Evolutionary conservation across 2,888 invertebrate genomes (phyloP), one percentile per base, ranked within the genome.

Genomic region (Dryobota labecula): DNA sequence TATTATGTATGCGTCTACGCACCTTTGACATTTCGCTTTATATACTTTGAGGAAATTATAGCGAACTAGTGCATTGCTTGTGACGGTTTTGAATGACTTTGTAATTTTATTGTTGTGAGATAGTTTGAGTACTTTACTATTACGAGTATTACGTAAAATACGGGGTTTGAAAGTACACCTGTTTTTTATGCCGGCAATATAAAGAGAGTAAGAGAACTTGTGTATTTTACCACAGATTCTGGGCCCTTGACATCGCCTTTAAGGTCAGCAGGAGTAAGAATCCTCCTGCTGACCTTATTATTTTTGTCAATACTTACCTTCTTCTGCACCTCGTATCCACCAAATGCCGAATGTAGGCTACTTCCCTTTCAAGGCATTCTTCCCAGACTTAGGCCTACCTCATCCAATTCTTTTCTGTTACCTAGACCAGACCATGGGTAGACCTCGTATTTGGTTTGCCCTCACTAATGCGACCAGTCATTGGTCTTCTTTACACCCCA

Each of bases 1-100:
- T 84, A 74, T 85, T 79, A 81, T 72, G 49, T 80, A 83, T 89
- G 93, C 93, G 92, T 87, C 36, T 51, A 85, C 92, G 91, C 94
- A 93, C 87, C 89, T 90, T 89, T 91, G 90, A 89, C 88, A 86
- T 87, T 86, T 83, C 77, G 41, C 1, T 43, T 64, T 76, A 80
- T 82, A 65, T 83, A 66, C 76, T 83, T 86, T 79, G 81, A 81
- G 84, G 85, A 86, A 88, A 82, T 77, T 65, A 27, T 73, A 45
- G 58, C 45, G 13, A 64, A 58, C 27, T 13, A 58, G 51, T 76
- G 67, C 72, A 70, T 57, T 58, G 20, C n/a, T n/a, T 58, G 33
- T 65, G 76, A 73, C 36, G 41, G 24, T 69, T 64, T 57, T 63
- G 56, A 78, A 64, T 67, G 36, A 71, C 36, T 51, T 54, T 60